Evolutionary conservation across 2,113 vertebrate species (phyloP).

Genomic region (Pygoscelis adeliae): DNA sequence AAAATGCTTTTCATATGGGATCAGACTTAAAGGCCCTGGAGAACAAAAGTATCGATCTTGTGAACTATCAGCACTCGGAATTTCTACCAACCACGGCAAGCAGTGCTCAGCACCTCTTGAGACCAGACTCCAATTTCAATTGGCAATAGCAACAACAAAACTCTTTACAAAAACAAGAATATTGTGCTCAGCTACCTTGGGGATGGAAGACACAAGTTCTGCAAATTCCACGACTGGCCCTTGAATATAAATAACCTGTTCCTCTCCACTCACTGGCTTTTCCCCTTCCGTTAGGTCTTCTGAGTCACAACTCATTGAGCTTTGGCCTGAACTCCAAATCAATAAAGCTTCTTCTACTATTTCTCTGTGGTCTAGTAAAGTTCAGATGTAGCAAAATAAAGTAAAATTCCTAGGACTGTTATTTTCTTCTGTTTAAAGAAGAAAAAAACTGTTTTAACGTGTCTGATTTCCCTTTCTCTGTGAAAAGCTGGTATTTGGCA

Average conservation of each 20-base stretch:
- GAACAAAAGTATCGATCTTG: background rate
- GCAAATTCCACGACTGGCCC: background rate
- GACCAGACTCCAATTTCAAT: background rate
- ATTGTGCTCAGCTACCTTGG: background rate
- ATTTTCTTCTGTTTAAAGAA: background rate
- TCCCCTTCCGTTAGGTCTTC: background rate
- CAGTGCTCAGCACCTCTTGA: background rate
- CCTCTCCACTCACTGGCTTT: background rate
- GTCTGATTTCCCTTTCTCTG: background rate
- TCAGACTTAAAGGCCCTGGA: background rate
- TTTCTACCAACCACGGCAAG: background rate
- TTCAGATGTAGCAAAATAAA: background rate
- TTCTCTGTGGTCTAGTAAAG: background rate
- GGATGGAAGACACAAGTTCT: background rate
- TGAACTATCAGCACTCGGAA: background rate
- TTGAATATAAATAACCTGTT: background rate
- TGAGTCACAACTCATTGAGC: background rate
- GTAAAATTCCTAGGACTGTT: background rate
- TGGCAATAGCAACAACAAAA: background rate
- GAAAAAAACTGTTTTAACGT: background rate
- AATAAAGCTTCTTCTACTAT: background rate
- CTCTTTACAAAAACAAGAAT: background rate
- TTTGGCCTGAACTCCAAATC: background rate
- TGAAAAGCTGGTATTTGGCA: background rate
- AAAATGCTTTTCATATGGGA: background rate